Conservation (phyloP, 2,797 vertebrate species). For the Acrossocheilus wenchowensis region DNA sequence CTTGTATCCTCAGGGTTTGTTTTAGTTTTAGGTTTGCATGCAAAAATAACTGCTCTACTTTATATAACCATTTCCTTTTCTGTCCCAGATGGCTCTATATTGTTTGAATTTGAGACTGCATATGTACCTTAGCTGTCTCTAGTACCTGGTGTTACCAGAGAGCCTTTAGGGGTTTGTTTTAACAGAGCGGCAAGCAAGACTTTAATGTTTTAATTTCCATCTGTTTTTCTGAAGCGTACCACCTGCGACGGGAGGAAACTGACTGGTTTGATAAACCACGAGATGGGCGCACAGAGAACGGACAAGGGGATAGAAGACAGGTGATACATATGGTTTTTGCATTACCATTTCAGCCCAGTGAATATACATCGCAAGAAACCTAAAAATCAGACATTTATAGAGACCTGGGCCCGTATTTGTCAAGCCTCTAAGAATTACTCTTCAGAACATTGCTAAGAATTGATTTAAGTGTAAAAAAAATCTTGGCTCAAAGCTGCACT, state of each 20-base stretch:
- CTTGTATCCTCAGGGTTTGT: slow-evolving; percentile 22
- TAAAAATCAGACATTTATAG: background rate
- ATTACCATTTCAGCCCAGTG: background rate
- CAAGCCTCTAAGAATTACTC: too few species aligned
- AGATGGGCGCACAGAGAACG: slow-evolving; percentile 88
- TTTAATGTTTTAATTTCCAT: slow-evolving; percentile 74
- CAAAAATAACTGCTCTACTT: slow-evolving; percentile 34
- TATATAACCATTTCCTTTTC: slow-evolving; percentile 31
- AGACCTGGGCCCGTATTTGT: background rate
- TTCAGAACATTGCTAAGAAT: too few species aligned
- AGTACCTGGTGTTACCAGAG: slow-evolving; percentile 8
- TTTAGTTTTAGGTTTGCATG: slow-evolving; percentile 38
- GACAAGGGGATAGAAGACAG: slow-evolving; percentile 89
- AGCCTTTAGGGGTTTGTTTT: slow-evolving; percentile 19
- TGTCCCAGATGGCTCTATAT: slow-evolving; percentile 30
- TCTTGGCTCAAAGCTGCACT: too few species aligned
- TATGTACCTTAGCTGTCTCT: slow-evolving; percentile 23
- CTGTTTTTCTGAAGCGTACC: slow-evolving; percentile 88
- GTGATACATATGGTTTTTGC: background rate
- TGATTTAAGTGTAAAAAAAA: too few species aligned
- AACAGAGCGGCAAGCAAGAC: slow-evolving; percentile 44
- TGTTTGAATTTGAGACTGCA: slow-evolving; percentile 14
- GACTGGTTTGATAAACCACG: slow-evolving; percentile 99
- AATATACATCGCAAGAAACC: background rate
- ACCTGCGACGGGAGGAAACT: slow-evolving; percentile 93